Evolutionary conservation across 2,797 vertebrate genomes (phyloP), one percentile per base, ranked within the genome.

Genomic region (Falco biarmicus): DNA sequence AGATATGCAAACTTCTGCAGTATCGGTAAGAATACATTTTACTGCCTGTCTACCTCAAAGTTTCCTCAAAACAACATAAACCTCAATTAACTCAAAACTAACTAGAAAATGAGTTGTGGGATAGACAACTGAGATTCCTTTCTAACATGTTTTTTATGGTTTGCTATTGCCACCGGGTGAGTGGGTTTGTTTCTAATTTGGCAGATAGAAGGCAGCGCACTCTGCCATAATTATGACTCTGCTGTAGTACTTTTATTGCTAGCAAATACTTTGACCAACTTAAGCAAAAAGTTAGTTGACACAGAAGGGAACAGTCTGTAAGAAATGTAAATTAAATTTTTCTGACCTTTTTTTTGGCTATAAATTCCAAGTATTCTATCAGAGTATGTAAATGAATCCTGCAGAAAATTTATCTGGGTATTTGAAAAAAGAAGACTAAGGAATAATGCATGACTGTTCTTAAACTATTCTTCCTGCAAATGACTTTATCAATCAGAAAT

Each of bases 131-230:
- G 13, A 48, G 54, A 64, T 32, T 32, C 47, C 25, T 54, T 13
- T 57, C 41, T 29, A 2, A 61, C 20, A 14, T 4, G 8, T 15
- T 91, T 77, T 73, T 60, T n/a, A 3, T 84, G 1, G 10, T 41
- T 71, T 60, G 32, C 34, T 85, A 0, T 56, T 48, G 17, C n/a
- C 32, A 1, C n/a, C 48, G 22, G 14, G 14, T 4, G 4, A 19
- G 28, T 56, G n/a, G 48, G 22, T 85, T 80, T 60, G 13, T 25
- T 74, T 70, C 34, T 54, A 3, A 53, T 71, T 73, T 61, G 57
- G 51, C 32, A 73, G 53, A 37, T 3, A n/a, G 56, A 83, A 78
- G 11, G 5, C 61, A 69, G 9, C 5, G 7, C 15, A 26, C 15
- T 81, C 47, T 87, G 32, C 31, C 16, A 9, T 2, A 53, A 15